Conservation (phyloP, 2,888 invertebrate genomes). For the Nephrotoma appendiculata region DNA sequence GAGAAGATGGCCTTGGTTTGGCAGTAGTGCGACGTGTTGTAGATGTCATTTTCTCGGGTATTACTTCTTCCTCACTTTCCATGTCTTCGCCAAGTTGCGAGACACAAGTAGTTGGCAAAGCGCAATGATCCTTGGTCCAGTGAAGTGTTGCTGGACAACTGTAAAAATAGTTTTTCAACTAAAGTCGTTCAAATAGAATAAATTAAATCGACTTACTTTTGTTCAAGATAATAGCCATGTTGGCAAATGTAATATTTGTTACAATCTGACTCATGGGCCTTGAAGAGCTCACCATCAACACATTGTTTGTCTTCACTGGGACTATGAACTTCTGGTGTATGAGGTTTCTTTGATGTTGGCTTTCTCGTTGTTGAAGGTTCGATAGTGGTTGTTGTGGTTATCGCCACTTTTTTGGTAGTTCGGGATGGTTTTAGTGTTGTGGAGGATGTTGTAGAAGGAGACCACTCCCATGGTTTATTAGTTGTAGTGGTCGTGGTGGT, state of each 20-base stretch:
- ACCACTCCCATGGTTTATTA: background rate
- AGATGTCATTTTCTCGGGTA: background rate
- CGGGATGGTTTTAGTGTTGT: constrained; percentile 5
- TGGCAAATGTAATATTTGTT: constrained; percentile 69
- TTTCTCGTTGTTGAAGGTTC: background rate
- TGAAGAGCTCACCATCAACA: constrained; percentile 28
- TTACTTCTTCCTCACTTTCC: constrained; percentile 15
- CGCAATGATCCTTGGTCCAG: constrained; percentile 70
- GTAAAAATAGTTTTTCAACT: background rate
- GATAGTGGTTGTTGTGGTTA: constrained; percentile 11
- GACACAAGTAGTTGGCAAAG: constrained; percentile 49
- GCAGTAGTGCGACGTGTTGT: background rate
- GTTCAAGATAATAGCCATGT: constrained; percentile 51
- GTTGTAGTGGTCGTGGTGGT: constrained; percentile 11
- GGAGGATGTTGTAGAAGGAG: constrained; percentile 7
- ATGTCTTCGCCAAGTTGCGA: background rate
- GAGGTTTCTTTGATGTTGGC: background rate
- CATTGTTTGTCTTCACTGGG: constrained; percentile 11
- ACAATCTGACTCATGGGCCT: constrained; percentile 50
- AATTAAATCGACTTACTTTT: constrained; percentile 27
- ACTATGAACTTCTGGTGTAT: background rate
- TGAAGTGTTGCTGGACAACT: constrained; percentile 58
- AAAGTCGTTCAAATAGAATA: background rate
- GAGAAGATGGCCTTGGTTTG: background rate
- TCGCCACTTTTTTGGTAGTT: constrained; percentile 12